Conservation (phyloP, 2,113 vertebrate species). For the Eurypyga helias region DNA sequence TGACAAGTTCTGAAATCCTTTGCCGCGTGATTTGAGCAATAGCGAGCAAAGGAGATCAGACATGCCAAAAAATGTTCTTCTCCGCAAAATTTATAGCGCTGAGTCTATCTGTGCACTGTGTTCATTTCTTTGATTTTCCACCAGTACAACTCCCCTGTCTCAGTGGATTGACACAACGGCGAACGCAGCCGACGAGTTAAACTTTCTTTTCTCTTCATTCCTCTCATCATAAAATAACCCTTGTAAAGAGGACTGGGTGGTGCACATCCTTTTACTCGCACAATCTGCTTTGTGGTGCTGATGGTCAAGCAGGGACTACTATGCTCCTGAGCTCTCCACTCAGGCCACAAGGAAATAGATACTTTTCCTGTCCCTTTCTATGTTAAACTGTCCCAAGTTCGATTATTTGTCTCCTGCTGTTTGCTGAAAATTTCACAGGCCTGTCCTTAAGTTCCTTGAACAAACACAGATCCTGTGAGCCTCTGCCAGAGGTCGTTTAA, state of each 20-base stretch:
- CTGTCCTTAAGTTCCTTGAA: constrained; percentile 28
- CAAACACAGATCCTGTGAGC: not conserved
- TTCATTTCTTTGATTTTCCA: constrained; percentile 50
- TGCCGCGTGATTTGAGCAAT: not conserved
- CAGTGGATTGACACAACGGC: not conserved
- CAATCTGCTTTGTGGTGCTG: not conserved
- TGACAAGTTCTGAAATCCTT: constrained; percentile 35
- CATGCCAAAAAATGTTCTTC: constrained; percentile 28
- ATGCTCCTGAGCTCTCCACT: not conserved
- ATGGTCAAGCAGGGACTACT: not conserved
- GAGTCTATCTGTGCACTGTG: not conserved
- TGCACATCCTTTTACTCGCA: not conserved
- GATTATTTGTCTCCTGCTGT: constrained; percentile 39
- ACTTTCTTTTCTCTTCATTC: not conserved
- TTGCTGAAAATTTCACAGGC: not conserved
- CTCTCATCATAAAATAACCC: not conserved
- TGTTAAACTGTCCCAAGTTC: not conserved
- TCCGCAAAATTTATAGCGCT: not conserved
- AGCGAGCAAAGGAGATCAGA: constrained; percentile 21
- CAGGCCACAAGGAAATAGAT: not conserved
- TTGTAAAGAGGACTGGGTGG: not conserved
- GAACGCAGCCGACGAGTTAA: not conserved
- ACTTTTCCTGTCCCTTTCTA: not conserved
- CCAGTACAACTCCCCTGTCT: constrained; percentile 2
- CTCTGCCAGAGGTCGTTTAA: constrained; percentile 41